Conservation (phyloP, 2,113 vertebrate species). For the Cettia cetti region DNA sequence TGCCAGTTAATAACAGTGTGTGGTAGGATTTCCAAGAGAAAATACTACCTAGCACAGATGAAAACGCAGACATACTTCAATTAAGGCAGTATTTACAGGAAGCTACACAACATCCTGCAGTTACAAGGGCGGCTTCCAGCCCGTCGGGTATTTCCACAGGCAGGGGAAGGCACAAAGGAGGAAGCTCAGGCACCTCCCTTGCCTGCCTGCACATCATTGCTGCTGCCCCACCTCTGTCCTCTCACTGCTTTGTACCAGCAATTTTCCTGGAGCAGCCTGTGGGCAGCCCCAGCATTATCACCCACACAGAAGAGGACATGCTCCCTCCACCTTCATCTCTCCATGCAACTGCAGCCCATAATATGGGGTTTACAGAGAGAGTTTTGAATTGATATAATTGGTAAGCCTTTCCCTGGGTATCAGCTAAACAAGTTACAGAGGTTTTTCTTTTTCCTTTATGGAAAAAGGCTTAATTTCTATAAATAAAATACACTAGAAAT, state of each 20-base stretch:
- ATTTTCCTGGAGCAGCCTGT: background rate
- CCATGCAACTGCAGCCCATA: background rate
- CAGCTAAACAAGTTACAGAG: background rate
- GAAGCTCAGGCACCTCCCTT: background rate
- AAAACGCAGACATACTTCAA: background rate
- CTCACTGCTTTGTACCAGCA: background rate
- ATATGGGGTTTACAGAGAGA: background rate
- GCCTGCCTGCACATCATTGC: background rate
- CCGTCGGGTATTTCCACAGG: background rate
- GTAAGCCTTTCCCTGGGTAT: background rate
- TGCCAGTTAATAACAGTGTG: background rate
- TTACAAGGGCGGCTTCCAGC: background rate
- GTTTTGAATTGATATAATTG: background rate
- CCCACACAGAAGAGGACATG: background rate
- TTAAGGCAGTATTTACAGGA: slow-evolving; percentile 5
- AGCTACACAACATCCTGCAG: background rate
- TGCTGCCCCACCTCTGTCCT: background rate
- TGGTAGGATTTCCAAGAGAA: background rate
- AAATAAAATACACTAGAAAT: background rate
- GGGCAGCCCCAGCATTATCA: background rate
- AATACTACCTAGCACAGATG: background rate
- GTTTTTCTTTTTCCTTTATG: background rate
- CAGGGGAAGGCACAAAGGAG: background rate
- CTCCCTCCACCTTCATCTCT: background rate
- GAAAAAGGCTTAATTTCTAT: background rate